Percentiles rank a stretch among this genome's conserved stretches.
Conservation (phyloP, 2,113 vertebrate species). For the Rhinogobius similis region DNA sequence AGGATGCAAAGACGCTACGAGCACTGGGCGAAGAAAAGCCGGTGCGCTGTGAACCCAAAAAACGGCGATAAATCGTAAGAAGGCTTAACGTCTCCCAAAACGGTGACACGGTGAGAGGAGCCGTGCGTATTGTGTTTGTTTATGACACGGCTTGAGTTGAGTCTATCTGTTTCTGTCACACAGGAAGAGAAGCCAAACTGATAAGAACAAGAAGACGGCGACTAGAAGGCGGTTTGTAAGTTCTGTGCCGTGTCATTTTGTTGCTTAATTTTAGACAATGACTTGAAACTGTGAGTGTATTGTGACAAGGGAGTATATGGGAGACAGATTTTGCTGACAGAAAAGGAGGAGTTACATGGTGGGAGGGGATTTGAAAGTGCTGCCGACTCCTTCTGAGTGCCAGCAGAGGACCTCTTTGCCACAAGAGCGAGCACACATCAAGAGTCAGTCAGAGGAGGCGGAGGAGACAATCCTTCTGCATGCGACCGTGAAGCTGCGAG, state of each 20-base stretch:
- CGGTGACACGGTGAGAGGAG: conserved; percentile 22
- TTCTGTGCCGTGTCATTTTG: conserved; percentile 6
- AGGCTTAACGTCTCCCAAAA: conserved; percentile 55
- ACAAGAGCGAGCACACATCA: neutral
- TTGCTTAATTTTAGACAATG: neutral
- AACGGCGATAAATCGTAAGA: conserved; percentile 53
- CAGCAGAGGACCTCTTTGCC: conserved; percentile 25
- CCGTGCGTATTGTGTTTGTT: conserved; percentile 17
- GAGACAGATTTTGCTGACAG: conserved; percentile 15
- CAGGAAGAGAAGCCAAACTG: conserved; percentile 50
- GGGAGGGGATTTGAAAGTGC: conserved; percentile 39
- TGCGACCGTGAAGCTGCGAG: conserved; percentile 10
- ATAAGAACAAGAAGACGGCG: conserved; percentile 53
- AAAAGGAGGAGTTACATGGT: conserved; percentile 9
- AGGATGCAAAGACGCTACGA: conserved; percentile 38
- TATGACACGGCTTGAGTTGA: conserved; percentile 13
- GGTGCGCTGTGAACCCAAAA: conserved; percentile 3
- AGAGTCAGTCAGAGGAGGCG: conserved; percentile 16
- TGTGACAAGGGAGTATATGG: neutral
- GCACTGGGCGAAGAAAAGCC: conserved; percentile 1
- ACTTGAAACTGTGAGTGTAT: neutral
- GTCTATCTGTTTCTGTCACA: conserved; percentile 34
- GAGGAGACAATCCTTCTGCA: conserved; percentile 20
- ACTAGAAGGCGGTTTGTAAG: conserved; percentile 18
- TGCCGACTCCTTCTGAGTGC: conserved; percentile 25